Base-by-base conservation (phyloP, 2,113 vertebrate genomes). In the Thryonomys swinderianus region DNA sequence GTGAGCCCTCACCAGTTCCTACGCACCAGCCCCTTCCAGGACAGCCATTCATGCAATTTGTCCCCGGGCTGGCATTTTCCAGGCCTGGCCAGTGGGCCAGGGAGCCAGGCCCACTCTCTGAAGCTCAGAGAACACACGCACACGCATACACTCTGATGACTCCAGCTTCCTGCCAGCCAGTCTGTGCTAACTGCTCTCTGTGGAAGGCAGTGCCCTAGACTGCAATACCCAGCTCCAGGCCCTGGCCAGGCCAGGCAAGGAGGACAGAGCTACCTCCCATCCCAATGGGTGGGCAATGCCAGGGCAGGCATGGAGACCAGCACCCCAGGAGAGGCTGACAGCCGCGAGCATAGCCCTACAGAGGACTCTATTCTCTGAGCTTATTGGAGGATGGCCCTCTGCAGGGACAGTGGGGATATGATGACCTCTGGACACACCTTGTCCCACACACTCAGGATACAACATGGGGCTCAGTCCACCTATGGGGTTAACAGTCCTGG, bases 281-380 rank as follows among this genome's bases (percentile, higher is more conserved):
- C 78, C 82, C 57, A 42, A 4, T 32, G 0, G 69, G 30, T 42
- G 48, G 27, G 32, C 0, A 0, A 61, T 9, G 30, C 37, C 5
- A 4, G 32, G 45, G 27, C 34, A 80, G 69, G 62, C 48, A 20
- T 1, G 4, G 16, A 16, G 30, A 59, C 30, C 40, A 30, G 2
- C 10, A 3, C 67, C 53, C 37, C 42, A 7, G 13, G 21, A 55
- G 30, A 93, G 34, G 55, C 30, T 48, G 53, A 5, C 1, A 42
- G 6, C 20, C 13, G 42, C 11, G 0, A 5, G 7, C 83, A 69
- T 2, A 23, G n/a, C 13, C 62, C n/a, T 2, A 2, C 25, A 62
- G 40, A 80, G 57, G 32, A 45, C n/a, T 32, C 66, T 51, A 61
- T 5, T 30, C 69, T 59, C 66, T 4, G 8, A 67, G 79, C 73